Evolutionary conservation across 2,888 invertebrate species (phyloP), one percentile per base, ranked within the genome.

Genomic region (Gasteruption jaculator): DNA sequence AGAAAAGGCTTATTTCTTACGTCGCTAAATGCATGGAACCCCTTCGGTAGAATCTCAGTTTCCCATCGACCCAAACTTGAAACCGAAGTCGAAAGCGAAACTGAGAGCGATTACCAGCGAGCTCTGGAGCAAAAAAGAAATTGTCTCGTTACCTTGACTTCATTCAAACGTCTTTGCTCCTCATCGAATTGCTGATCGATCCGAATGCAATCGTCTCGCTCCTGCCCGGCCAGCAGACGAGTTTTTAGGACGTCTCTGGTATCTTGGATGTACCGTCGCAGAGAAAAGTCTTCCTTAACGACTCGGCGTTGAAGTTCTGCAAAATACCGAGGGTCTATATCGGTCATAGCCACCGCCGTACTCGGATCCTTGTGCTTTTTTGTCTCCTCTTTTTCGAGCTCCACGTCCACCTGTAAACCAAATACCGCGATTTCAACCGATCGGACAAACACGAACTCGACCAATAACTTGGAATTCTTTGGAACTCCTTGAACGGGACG

Each of bases 271-370:
- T 84, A 84, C 6, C 77, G 73, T 49, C 75, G 73, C 34, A 77
- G 73, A 45, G 78, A 79, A 48, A 82, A 77, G 50, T 74, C 76
- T 52, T 77, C 75, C 35, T 75, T 72, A 18, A 80, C 72, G 1
- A 81, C 77, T 21, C 81, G 74, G 5, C 81, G 82, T 63, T 77
- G 76, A 22, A 82, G 74, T 24, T 79, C 76, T 1, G 75, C 75
- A 59, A 80, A 83, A 63, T 81, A 83, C 48, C 79, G 76, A 0
- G 81, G 79, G 60, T 83, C 81, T 25, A 83, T 74, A 64, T 83
- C 82, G 11, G 79, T 73, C 34, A 83, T 78, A 2, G 80, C 78
- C 49, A 75, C 74, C 19, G 77, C 75, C 46, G 78, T 74, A 20
- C 71, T 67, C n/a, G 76, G 74, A 51, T 78, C 76, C 59, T 77